phyloP scores from a whole-genome alignment of 2,888 invertebrate genomes.

The Volucella inflata region DNA sequence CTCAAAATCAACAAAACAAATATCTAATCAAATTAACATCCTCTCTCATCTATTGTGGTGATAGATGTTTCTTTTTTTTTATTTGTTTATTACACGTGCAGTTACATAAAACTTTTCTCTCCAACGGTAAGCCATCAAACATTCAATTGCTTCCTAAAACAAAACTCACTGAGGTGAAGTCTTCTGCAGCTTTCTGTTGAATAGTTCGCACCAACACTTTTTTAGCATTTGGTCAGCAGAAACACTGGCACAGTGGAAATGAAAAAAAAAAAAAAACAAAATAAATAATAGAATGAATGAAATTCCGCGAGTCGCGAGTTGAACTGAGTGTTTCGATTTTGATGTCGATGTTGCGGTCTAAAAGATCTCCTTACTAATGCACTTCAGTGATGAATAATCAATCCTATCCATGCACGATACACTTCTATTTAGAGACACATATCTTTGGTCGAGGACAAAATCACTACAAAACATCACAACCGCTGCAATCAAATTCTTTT shows the following conservation, averaged over 20 bases:
- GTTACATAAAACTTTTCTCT: slow-evolving; percentile 28
- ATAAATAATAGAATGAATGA: slow-evolving; percentile 12
- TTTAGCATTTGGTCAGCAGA: too few relatives aligned
- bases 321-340: neutral
- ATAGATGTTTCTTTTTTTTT: neutral
- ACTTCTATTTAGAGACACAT: neutral
- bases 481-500: slow-evolving; percentile 18
- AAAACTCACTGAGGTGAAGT: neutral
- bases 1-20: neutral
- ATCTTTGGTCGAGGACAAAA: too few relatives aligned
- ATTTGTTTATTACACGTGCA: slow-evolving; percentile 1
- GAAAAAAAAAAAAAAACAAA: slow-evolving; percentile 18
- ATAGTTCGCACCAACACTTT: slow-evolving; percentile 1
- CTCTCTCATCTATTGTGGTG: neutral
- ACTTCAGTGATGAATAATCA: slow-evolving; percentile 36
- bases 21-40: slow-evolving; percentile 11
- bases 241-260: neutral
- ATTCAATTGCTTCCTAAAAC: slow-evolving; percentile 1
- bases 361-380: slow-evolving; percentile 8
- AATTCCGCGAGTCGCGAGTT: neutral
- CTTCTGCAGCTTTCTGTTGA: neutral
- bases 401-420: neutral
- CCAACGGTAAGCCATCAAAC: neutral
- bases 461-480: neutral
- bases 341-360: neutral